These are phyloP conservation scores for Drosophila gunungcola DNA, from an alignment of 1,140 invertebrate genomes.

Conservation along the genomic window DNA sequence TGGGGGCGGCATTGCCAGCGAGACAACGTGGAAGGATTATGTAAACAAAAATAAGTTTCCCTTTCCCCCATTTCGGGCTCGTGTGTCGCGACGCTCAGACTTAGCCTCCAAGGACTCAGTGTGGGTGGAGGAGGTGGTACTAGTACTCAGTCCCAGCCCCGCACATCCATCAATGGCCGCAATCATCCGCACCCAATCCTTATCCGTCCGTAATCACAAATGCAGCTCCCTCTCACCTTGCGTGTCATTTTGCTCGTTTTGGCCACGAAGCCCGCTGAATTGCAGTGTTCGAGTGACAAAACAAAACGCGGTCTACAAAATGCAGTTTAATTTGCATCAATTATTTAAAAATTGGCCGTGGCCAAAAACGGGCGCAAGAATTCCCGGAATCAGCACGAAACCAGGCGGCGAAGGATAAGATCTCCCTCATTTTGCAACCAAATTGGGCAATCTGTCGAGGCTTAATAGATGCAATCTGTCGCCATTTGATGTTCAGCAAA, in stretches of 20 bases:
- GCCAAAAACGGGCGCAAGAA: no score
- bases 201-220: constrained; percentile 22
- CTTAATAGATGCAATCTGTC: constrained; percentile 5
- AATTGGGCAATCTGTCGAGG: constrained; percentile 25
- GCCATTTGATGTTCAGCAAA: neutral
- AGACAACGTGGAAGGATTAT: constrained; percentile 80
- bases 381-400: constrained; percentile 25
- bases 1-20: constrained; percentile 21
- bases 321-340: constrained; percentile 66
- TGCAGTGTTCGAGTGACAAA: no score
- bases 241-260: constrained; percentile 14
- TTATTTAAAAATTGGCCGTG: constrained; percentile 60
- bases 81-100: constrained; percentile 8
- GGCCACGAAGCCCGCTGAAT: no score
- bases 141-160: neutral
- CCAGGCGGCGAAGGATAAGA: constrained; percentile 18
- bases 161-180: constrained; percentile 65
- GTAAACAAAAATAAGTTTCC: constrained; percentile 74
- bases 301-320: constrained; percentile 38
- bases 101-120: constrained; percentile 20
- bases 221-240: constrained; percentile 13
- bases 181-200: constrained; percentile 58
- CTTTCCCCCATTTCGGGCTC: neutral
- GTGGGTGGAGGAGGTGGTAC: no score
- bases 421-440: constrained; percentile 12